Percentiles rank a stretch among this genome's conserved stretches.
phyloP scores from a whole-genome alignment of 2,888 invertebrate species.

The Macrosoma leucophasiata region DNA sequence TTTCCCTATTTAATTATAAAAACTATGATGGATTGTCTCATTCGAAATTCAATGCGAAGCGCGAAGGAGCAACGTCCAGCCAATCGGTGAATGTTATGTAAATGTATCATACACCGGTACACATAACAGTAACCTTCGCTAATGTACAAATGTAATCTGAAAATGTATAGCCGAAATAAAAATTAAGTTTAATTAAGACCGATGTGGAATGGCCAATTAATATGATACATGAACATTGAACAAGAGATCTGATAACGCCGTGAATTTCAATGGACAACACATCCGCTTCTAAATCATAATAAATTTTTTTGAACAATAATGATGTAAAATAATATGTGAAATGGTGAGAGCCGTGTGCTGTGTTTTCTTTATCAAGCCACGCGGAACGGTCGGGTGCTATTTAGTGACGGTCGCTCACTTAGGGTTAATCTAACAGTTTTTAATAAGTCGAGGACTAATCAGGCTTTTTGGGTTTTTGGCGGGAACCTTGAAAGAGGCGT shows the following conservation, averaged over 20 bases:
- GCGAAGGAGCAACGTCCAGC: too few species aligned
- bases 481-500: too few species aligned
- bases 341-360: slow-evolving; percentile 13
- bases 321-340: slow-evolving; percentile 25
- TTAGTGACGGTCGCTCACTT: too few species aligned
- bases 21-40: too few species aligned
- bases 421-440: too few species aligned
- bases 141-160: slow-evolving; percentile 27
- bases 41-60: too few species aligned
- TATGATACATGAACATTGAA: slow-evolving; percentile 37
- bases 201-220: slow-evolving; percentile 42
- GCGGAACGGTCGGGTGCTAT: too few species aligned
- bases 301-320: slow-evolving; percentile 29
- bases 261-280: slow-evolving; percentile 32
- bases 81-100: too few species aligned
- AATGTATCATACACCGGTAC: too few species aligned
- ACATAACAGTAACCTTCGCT: slow-evolving; percentile 28
- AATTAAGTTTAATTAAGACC: slow-evolving; percentile 40
- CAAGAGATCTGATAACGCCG: slow-evolving; percentile 34
- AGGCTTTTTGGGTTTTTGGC: too few species aligned
- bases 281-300: slow-evolving; percentile 39
- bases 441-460: too few species aligned
- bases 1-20: too few species aligned
- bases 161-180: slow-evolving; percentile 37
- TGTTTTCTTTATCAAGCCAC: slow-evolving; percentile 13